Conservation (phyloP, 2,888 invertebrate genomes). For the Nephrotoma guestfalica region DNA sequence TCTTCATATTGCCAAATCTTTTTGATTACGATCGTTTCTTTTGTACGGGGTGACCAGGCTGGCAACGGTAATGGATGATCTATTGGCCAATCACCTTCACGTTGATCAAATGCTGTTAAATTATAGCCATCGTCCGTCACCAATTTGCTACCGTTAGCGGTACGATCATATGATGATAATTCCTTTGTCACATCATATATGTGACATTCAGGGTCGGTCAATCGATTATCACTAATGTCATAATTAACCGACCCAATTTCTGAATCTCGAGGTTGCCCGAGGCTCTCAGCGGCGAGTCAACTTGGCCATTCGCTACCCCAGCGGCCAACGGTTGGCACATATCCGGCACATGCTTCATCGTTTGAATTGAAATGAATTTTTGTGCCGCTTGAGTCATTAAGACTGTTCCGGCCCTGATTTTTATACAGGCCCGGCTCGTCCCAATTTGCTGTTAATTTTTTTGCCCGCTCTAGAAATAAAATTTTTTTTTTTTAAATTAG, state of each 20-base stretch:
- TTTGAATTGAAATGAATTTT: neutral
- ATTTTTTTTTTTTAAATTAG: too few relatives aligned
- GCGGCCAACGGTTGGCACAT: conserved; percentile 70
- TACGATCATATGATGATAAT: neutral
- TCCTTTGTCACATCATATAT: neutral
- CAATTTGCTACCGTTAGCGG: conserved; percentile 16
- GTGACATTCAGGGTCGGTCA: conserved; percentile 21
- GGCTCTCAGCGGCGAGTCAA: conserved; percentile 71
- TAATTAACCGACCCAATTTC: conserved; percentile 13
- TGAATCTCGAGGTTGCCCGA: conserved; percentile 29
- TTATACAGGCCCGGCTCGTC: conserved; percentile 47
- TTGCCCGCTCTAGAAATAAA: conserved; percentile 54
- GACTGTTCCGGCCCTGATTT: conserved; percentile 41
- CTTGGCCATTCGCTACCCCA: conserved; percentile 95
- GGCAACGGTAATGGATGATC: conserved; percentile 63
- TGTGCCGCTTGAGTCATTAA: conserved; percentile 21
- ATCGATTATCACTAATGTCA: conserved; percentile 11
- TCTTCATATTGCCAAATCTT: conserved; percentile 52
- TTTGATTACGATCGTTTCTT: conserved; percentile 27
- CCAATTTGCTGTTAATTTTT: conserved; percentile 45
- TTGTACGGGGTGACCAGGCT: conserved; percentile 43
- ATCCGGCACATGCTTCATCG: conserved; percentile 27
- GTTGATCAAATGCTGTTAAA: conserved; percentile 32
- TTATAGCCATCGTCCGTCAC: conserved; percentile 29
- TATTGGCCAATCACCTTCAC: conserved; percentile 45